Conservation (phyloP, 2,797 vertebrate genomes). For the Notoglanidium macrostoma region DNA sequence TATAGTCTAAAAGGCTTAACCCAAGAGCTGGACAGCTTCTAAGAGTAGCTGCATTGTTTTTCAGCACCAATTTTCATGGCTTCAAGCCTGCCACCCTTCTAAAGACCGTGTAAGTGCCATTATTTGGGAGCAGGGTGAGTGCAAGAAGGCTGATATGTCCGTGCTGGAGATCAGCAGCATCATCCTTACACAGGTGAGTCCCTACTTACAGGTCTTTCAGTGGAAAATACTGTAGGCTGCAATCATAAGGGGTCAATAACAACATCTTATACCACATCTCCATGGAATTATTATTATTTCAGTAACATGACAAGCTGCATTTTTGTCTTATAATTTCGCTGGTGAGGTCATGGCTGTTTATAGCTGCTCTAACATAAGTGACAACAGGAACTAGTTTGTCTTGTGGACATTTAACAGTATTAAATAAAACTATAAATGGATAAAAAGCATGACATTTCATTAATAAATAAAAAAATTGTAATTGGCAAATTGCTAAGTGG, state of each 20-base stretch:
- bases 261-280: neutral
- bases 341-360: neutral
- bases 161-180: constrained; percentile 96
- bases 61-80: constrained; percentile 92
- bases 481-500: neutral
- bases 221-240: neutral
- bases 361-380: neutral
- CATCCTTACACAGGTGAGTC: constrained; percentile 89
- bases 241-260: neutral
- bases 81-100: constrained; percentile 91
- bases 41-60: neutral
- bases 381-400: neutral
- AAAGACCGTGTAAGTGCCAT: constrained; percentile 93
- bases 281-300: neutral
- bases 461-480: neutral
- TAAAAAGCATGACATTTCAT: neutral
- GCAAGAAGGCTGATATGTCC: constrained; percentile 97
- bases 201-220: neutral
- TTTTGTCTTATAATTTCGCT: neutral
- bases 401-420: neutral
- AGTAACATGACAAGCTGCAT: neutral
- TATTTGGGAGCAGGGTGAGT: constrained; percentile 96
- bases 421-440: neutral
- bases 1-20: neutral
- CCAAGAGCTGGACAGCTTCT: neutral